Evolutionary conservation across 2,113 vertebrate species (phyloP).

Genomic region (Albula glossodonta): DNA sequence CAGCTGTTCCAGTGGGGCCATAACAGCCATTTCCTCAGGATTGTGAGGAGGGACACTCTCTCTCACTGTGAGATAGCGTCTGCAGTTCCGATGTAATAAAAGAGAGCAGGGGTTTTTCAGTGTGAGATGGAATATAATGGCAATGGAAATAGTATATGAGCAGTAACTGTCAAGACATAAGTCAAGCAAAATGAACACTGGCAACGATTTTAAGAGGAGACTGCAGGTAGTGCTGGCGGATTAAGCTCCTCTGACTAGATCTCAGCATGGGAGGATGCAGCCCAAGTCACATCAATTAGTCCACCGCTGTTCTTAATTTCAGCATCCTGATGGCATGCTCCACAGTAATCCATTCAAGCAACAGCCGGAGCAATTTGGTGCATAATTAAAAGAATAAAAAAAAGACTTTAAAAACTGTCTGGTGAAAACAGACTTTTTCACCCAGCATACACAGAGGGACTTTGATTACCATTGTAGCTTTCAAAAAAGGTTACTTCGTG

Average conservation of each 20-base stretch:
- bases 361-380: slow-evolving; percentile 15
- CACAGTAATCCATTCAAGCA: slow-evolving; percentile 11
- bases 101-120: background rate
- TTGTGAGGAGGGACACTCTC: background rate
- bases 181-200: slow-evolving; percentile 12
- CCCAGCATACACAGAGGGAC: background rate
- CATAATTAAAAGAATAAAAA: slow-evolving; percentile 15
- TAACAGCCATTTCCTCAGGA: background rate
- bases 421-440: background rate
- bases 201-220: background rate
- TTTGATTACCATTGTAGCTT: background rate
- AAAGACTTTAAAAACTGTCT: background rate
- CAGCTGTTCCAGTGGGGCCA: background rate
- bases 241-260: slow-evolving; percentile 29
- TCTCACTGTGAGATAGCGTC: background rate
- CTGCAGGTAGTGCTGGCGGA: slow-evolving; percentile 36
- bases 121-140: slow-evolving; percentile 8
- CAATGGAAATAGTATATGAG: background rate
- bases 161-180: slow-evolving; percentile 22
- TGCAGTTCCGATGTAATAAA: background rate
- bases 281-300: slow-evolving; percentile 40
- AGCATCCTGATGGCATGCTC: slow-evolving; percentile 1
- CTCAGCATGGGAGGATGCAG: slow-evolving; percentile 33
- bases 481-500: background rate
- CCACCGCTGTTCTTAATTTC: slow-evolving; percentile 39